Evolutionary conservation across 2,888 invertebrate genomes (phyloP), one percentile per base, ranked within the genome.

Genomic region (Sclerodermus sp.): DNA sequence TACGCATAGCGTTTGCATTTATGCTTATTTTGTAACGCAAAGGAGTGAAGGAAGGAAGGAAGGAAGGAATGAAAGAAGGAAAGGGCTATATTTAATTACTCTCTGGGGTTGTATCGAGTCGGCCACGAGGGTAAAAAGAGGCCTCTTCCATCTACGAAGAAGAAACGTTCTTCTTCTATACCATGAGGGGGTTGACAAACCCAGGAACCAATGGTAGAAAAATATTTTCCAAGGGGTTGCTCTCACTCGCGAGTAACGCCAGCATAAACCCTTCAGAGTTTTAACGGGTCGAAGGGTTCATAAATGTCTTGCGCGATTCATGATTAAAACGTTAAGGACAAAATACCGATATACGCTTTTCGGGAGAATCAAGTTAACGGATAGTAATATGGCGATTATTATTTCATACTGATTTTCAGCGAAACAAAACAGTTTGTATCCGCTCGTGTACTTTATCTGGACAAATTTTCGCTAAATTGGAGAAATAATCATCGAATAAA

Each of bases 201-300:
- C n/a, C n/a, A 8, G 62, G 67, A 72, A 67, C 75, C 76, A 77
- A 77, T 77, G 77, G 75, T 73, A 71, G 69, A 76, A 76, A 77
- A 77, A 77, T 76, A 65, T 77, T 77, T 71, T 74, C 66, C 67
- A 71, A 73, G 68, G 73, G 73, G 65, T 63, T 55, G 30, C 8
- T 30, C 6, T 10, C 30, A 30, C 64, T 66, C 67, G 74, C 67
- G 66, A 75, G 71, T 68, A 57, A 51, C 60, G 63, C 63, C 64
- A 59, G 60, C 60, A 48, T 66, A 67, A 68, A 66, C 68, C 69
- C 69, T 70, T 70, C 69, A 60, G 65, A 64, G 64, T 54, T 58
- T 57, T 47, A 45, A 49, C 52, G 51, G 55, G 57, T 51, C 49
- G 45, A 36, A 53, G 59, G 57, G 59, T 46, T 57, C 52, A 61